Conservation (phyloP, 1,140 invertebrate species). For the Aphidius gifuensis region DNA sequence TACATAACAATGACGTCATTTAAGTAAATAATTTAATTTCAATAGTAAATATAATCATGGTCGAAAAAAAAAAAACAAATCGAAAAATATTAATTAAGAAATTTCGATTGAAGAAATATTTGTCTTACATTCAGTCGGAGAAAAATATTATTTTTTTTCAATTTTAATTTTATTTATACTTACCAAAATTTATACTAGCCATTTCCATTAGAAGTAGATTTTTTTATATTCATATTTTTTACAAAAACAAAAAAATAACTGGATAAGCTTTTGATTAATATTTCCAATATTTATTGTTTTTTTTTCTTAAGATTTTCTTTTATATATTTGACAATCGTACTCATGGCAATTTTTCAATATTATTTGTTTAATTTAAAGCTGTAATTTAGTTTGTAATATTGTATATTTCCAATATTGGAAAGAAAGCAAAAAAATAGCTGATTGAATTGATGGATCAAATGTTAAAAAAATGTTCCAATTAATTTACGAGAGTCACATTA, state of each 20-base stretch:
- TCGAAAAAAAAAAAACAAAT: not conserved
- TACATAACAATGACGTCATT: conserved; percentile 20
- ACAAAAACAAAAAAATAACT: not conserved
- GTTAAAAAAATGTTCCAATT: no score
- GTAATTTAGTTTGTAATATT: no score
- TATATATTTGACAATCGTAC: no score
- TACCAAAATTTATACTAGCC: conserved; percentile 1
- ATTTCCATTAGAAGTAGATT: conserved; percentile 12
- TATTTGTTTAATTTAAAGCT: no score
- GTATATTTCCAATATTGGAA: no score
- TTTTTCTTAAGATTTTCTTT: not conserved
- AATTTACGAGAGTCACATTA: no score
- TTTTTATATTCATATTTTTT: conserved; percentile 15
- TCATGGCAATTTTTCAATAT: no score
- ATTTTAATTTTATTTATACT: not conserved
- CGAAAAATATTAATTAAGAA: not conserved
- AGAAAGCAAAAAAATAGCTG: no score
- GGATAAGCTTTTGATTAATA: not conserved
- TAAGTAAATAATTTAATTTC: conserved; percentile 20
- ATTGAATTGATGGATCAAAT: no score
- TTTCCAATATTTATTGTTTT: not conserved
- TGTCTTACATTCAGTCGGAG: conserved; percentile 1
- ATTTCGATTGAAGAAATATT: not conserved
- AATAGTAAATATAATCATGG: conserved; percentile 4
- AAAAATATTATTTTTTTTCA: conserved; percentile 1